phyloP scores from a whole-genome alignment of 2,888 invertebrate genomes.

The Parascotia fuliginaria region DNA sequence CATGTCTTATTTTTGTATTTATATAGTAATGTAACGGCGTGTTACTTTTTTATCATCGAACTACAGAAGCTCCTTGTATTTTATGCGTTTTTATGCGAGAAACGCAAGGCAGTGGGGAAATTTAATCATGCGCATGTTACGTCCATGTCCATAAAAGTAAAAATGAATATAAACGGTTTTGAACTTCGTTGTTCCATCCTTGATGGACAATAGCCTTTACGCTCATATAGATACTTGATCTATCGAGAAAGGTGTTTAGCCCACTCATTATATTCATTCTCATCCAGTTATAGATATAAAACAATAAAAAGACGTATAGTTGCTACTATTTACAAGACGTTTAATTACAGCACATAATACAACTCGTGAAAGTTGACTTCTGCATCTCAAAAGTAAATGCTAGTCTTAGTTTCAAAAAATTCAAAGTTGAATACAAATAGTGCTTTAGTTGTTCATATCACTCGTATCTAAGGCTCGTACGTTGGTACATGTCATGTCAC shows the following conservation, averaged over 20 bases:
- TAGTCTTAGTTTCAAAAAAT: constrained; percentile 32
- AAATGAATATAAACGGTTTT: background rate
- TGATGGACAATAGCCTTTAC: background rate
- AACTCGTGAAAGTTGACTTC: too few species aligned
- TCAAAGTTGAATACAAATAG: constrained; percentile 45
- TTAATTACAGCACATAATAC: too few species aligned
- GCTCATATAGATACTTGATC: background rate
- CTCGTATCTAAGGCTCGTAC: constrained; percentile 24
- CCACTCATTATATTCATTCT: background rate
- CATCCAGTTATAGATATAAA: too few species aligned
- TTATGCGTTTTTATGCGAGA: background rate
- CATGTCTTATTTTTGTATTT: constrained; percentile 65
- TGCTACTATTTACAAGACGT: background rate
- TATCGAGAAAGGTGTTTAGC: background rate
- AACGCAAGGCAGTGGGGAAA: background rate
- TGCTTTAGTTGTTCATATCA: constrained; percentile 38
- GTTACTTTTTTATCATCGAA: constrained; percentile 8
- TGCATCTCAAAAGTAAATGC: too few species aligned
- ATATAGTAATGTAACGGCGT: constrained; percentile 45
- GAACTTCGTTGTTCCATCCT: background rate
- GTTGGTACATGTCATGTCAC: constrained; percentile 16
- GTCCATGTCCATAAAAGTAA: too few species aligned
- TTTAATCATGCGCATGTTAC: too few species aligned
- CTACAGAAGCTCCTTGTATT: background rate
- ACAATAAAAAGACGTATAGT: background rate